A percentile compares a stretch with the other conserved stretches of the same genome.
These are phyloP conservation scores for Eidolon dupreanum DNA, from an alignment of 2,797 vertebrate genomes.

Conservation along the genomic window DNA sequence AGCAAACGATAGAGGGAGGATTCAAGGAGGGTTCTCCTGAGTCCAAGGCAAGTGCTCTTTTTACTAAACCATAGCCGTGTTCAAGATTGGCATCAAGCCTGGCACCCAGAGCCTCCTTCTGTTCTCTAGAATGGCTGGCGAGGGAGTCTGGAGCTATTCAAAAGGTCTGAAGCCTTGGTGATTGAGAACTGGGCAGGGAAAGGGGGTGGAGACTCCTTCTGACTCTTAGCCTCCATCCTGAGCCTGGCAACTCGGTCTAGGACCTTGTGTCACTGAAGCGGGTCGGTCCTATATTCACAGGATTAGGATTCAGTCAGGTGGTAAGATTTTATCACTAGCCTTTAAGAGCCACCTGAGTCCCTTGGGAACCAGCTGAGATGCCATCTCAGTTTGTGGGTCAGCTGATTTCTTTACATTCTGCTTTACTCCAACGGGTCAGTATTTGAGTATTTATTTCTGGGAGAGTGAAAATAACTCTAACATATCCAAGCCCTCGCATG, in stretches of 20 bases:
- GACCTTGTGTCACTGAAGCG: neutral
- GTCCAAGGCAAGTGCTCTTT: neutral
- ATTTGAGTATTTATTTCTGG: neutral
- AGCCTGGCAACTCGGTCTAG: neutral
- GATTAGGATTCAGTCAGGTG: neutral
- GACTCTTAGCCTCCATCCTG: neutral
- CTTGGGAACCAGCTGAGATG: neutral
- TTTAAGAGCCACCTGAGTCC: neutral
- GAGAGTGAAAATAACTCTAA: neutral
- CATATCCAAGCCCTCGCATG: rapidly evolving
- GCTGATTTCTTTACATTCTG: neutral
- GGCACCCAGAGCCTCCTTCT: neutral
- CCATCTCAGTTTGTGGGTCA: neutral
- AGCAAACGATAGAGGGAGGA: neutral
- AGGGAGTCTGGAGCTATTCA: neutral
- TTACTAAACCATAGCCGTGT: neutral
- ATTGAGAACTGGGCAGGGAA: neutral
- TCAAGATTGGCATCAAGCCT: neutral
- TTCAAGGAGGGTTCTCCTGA: neutral
- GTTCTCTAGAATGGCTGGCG: neutral
- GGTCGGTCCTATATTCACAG: neutral
- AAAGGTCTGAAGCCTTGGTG: neutral
- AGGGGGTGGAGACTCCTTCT: neutral
- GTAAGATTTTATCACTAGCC: neutral
- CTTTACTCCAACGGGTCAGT: neutral